Conservation (phyloP, 2,888 invertebrate species). For the Tetramorium bicarinatum region DNA sequence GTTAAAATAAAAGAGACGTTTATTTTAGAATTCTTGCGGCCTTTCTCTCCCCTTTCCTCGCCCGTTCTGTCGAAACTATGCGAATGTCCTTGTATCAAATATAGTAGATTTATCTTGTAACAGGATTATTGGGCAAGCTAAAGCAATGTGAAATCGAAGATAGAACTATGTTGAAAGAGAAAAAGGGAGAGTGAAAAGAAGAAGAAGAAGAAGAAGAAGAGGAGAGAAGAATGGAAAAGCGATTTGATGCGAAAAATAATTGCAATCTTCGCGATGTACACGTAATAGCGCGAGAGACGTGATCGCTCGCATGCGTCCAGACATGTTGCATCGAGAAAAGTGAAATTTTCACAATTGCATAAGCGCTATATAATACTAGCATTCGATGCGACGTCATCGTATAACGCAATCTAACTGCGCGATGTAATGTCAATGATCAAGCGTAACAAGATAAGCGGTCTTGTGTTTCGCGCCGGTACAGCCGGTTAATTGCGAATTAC, state of each 20-base stretch:
- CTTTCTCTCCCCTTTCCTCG: not conserved
- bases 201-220: not conserved
- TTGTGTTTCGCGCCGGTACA: not conserved
- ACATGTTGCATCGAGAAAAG: constrained; percentile 76
- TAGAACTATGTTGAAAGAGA: constrained; percentile 15
- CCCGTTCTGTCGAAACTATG: constrained; percentile 40
- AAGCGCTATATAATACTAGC: constrained; percentile 77
- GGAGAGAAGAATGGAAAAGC: not conserved
- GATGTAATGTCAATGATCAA: constrained; percentile 55
- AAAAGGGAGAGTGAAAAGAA: not conserved
- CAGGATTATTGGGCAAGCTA: constrained; percentile 60
- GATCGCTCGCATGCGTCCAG: constrained; percentile 15
- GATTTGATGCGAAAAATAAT: constrained; percentile 2
- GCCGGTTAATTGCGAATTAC: constrained; percentile 25
- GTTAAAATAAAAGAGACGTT: not conserved
- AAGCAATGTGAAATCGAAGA: constrained; percentile 34
- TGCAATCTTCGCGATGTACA: not conserved
- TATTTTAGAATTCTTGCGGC: not conserved
- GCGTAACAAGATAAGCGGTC: constrained; percentile 34
- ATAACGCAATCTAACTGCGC: constrained; percentile 50
- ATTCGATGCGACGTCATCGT: constrained; percentile 66
- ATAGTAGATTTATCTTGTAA: constrained; percentile 36
- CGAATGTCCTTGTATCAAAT: constrained; percentile 65
- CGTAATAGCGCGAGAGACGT: not conserved
- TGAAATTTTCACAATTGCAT: constrained; percentile 79